Base-by-base conservation (phyloP, 2,797 vertebrate genomes). In the Muscicapa comitata region DNA sequence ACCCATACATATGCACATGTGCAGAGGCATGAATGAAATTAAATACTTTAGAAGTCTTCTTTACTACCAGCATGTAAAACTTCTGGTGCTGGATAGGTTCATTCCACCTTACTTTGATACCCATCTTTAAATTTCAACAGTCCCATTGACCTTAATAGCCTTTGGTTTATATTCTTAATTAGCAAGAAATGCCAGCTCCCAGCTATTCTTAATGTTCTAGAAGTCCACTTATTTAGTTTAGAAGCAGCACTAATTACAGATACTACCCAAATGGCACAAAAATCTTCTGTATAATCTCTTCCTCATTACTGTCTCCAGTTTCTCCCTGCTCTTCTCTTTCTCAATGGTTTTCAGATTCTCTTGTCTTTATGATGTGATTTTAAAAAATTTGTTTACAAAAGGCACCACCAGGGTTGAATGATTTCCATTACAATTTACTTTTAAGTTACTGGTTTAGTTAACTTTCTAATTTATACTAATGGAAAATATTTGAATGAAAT, bases 341-440 rank as follows among this genome's bases (percentile, higher is more conserved):
- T 83, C 75, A 74, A 87, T 89, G 68, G 80, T 57, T 92, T 94
- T 94, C 73, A 86, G 62, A 94, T 92, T 76, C 90, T 86, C 42
- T 85, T 75, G 57, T 61, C 86, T 93, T 93, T 88, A 93, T 86
- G 61, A 73, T 51, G 61, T 35, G 79, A 96, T 96, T 93, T 61
- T 5, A 95, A 96, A 94, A 93, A 71, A 96, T 91, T 96, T 96
- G 96, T 94, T 96, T 96, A 96, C 93, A 90, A 95, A 95, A 95
- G 90, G 65, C 74, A 94, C 75, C 81, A 95, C 73, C 63, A 81
- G 37, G 42, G 51, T 45, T 89, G 88, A 76, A 79, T 76, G 71
- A 94, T 96, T 70, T 71, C 75, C 79, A 93, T 91, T 78, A 94
- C 50, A 91, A 94, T 92, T 88, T 95, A 93, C 93, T 92, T 86